Evolutionary conservation across 2,888 invertebrate species (phyloP).

Genomic region (Pasiphila rectangulata): DNA sequence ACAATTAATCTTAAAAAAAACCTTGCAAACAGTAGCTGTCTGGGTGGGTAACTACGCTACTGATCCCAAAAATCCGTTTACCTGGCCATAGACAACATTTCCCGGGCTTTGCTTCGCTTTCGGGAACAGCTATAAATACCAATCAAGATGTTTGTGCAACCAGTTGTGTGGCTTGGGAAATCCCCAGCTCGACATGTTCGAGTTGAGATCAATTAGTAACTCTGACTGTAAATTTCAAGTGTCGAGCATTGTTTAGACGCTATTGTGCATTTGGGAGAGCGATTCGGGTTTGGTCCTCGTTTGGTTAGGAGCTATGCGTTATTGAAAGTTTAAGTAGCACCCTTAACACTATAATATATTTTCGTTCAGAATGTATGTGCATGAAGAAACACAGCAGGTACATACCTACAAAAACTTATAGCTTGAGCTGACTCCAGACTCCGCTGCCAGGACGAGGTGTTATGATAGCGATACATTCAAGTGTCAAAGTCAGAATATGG

Average conservation of each 20-base stretch:
- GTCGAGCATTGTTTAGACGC: slow-evolving; percentile 28
- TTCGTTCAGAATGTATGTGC: too few species aligned
- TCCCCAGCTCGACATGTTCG: slow-evolving; percentile 18
- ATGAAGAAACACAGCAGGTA: too few species aligned
- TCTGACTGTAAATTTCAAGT: slow-evolving; percentile 28
- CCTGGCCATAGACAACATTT: slow-evolving; percentile 3
- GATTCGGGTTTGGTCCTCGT: background rate
- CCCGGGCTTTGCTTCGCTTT: slow-evolving; percentile 4
- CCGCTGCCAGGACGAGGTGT: too few species aligned
- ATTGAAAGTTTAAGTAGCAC: too few species aligned
- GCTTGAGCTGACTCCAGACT: too few species aligned
- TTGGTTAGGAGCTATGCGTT: too few species aligned
- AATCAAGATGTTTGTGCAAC: slow-evolving; percentile 22
- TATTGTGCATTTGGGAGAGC: background rate
- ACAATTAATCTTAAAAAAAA: too few species aligned
- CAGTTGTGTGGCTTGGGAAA: slow-evolving; percentile 15
- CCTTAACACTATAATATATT: too few species aligned
- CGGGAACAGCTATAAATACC: slow-evolving; percentile 16
- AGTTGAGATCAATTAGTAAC: slow-evolving; percentile 33
- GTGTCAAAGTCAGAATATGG: too few species aligned
- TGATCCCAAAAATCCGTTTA: background rate
- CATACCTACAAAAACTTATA: too few species aligned
- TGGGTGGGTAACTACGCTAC: background rate
- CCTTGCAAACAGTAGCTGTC: too few species aligned
- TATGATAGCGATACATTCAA: too few species aligned